Conservation (phyloP, 2,888 invertebrate genomes). For the Synanthedon vespiformis region DNA sequence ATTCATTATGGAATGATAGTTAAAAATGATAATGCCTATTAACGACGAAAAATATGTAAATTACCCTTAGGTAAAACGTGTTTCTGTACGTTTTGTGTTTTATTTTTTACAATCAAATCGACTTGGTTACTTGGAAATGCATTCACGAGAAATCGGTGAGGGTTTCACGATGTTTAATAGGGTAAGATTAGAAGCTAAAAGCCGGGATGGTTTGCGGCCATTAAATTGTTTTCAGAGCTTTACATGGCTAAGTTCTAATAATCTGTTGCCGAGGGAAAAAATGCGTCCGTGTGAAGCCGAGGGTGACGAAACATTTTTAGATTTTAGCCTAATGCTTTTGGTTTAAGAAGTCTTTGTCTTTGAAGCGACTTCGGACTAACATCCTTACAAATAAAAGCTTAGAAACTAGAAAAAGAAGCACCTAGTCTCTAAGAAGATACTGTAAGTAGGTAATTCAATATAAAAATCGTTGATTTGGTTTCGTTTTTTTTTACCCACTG, state of each 20-base stretch:
- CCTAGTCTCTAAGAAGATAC: too few relatives aligned
- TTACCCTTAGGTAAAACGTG: slow-evolving; percentile 68
- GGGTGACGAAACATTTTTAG: too few relatives aligned
- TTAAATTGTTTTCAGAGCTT: slow-evolving; percentile 47
- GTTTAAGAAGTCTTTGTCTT: too few relatives aligned
- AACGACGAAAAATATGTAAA: slow-evolving; percentile 42
- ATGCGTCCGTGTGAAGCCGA: too few relatives aligned
- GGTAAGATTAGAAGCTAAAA: slow-evolving; percentile 68
- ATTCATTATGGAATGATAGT: neutral
- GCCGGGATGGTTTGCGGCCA: slow-evolving; percentile 40
- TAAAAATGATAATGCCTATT: slow-evolving; percentile 8
- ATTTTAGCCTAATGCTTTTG: too few relatives aligned
- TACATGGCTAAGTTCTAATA: slow-evolving; percentile 34
- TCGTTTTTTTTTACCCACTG: too few relatives aligned
- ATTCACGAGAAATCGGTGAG: slow-evolving; percentile 57
- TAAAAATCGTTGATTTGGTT: too few relatives aligned
- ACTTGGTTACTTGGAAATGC: slow-evolving; percentile 66
- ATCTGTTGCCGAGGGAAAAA: slow-evolving; percentile 10
- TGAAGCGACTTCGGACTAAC: too few relatives aligned
- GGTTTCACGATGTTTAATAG: slow-evolving; percentile 64
- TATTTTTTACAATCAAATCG: slow-evolving; percentile 69
- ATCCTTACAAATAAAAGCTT: too few relatives aligned
- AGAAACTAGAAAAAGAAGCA: too few relatives aligned
- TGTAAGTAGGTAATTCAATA: too few relatives aligned
- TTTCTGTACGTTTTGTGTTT: slow-evolving; percentile 61